These are phyloP conservation scores for Meta bourneti DNA, from an alignment of 2,888 invertebrate genomes.

Conservation along the genomic window DNA sequence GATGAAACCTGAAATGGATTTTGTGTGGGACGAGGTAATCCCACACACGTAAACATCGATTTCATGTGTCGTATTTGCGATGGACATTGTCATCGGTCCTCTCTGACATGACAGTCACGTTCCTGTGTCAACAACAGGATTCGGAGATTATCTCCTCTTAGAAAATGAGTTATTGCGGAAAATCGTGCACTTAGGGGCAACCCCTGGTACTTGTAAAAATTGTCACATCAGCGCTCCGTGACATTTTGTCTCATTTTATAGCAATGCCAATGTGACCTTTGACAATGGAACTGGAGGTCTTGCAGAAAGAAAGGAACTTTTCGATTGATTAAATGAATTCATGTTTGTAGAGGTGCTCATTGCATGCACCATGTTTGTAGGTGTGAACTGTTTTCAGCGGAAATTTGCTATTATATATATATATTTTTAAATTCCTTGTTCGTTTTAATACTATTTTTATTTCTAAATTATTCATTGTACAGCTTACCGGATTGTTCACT, in stretches of 20 bases:
- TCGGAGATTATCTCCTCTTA: background rate
- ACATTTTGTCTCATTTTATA: background rate
- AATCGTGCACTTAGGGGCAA: slow-evolving; percentile 3
- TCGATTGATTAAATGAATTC: too few species aligned
- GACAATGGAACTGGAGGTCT: too few species aligned
- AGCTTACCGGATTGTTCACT: too few species aligned
- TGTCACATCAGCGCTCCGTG: background rate
- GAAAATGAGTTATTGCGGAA: slow-evolving; percentile 8
- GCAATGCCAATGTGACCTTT: too few species aligned
- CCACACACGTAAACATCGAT: background rate
- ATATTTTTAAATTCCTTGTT: too few species aligned
- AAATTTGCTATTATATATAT: too few species aligned
- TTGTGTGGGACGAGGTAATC: background rate
- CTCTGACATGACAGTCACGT: slow-evolving; percentile 11
- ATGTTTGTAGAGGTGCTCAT: too few species aligned
- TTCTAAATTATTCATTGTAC: too few species aligned
- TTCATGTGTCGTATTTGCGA: background rate
- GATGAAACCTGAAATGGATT: background rate
- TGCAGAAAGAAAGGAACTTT: too few species aligned
- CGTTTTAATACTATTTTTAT: too few species aligned
- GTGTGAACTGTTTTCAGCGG: too few species aligned
- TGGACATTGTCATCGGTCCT: background rate
- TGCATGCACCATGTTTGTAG: too few species aligned
- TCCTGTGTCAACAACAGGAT: slow-evolving; percentile 2
- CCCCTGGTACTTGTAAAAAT: background rate